Conservation (phyloP, 1,140 invertebrate species). For the Arion vulgaris region DNA sequence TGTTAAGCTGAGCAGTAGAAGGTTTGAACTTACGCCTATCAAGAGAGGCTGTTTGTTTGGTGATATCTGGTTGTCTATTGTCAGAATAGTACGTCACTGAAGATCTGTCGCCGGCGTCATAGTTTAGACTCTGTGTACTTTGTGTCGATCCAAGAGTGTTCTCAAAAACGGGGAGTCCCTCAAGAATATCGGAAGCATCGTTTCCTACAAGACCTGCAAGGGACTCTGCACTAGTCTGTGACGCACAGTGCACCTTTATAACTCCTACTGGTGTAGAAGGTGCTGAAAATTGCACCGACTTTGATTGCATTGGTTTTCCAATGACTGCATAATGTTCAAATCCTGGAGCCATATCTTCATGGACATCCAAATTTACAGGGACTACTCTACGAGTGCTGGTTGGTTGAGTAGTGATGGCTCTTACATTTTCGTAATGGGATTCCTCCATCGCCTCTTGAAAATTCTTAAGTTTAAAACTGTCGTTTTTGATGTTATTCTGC, state of each 20-base stretch:
- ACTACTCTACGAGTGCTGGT: not conserved
- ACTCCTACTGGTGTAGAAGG: conserved; percentile 8
- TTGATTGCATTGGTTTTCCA: conserved; percentile 25
- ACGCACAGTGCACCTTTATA: conserved; percentile 30
- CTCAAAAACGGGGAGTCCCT: conserved; percentile 36
- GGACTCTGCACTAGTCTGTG: conserved; percentile 33
- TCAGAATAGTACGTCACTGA: not conserved
- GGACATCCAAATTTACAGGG: conserved; percentile 1
- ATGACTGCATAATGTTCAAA: conserved; percentile 20
- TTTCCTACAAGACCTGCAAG: conserved; percentile 19
- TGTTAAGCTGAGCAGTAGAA: not conserved
- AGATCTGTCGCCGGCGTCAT: not conserved
- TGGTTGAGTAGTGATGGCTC: conserved; percentile 19
- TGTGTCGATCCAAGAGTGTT: conserved; percentile 23
- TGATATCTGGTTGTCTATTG: conserved; percentile 17
- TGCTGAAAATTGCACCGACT: conserved; percentile 7
- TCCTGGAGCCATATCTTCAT: conserved; percentile 7
- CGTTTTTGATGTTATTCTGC: not conserved
- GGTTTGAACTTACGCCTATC: conserved; percentile 5
- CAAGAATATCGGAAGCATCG: conserved; percentile 37
- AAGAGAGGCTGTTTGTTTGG: conserved; percentile 14
- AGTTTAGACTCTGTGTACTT: not conserved
- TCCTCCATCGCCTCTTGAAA: conserved; percentile 9
- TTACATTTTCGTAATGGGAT: conserved; percentile 22
- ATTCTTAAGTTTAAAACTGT: conserved; percentile 16